Conservation (phyloP, 2,797 vertebrate genomes). For the Rhodeus uyekii region DNA sequence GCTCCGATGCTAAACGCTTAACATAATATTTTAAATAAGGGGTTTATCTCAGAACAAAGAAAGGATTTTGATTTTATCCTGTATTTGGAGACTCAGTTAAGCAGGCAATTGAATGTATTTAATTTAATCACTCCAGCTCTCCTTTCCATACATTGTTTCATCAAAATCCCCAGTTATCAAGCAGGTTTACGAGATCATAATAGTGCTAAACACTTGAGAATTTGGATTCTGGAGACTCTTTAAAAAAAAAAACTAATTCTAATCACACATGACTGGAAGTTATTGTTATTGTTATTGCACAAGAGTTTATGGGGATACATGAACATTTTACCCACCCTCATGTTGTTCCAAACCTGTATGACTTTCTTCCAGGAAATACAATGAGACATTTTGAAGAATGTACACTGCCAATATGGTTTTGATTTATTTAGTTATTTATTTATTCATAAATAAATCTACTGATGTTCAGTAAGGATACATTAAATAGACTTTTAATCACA, state of each 20-base stretch:
- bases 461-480: background rate
- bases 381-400: background rate
- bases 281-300: background rate
- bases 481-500: too few relatives aligned
- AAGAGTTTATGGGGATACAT: slow-evolving; percentile 2
- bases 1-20: background rate
- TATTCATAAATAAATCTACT: too few relatives aligned
- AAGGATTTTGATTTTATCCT: slow-evolving; percentile 23
- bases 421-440: background rate
- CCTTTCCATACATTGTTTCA: background rate
- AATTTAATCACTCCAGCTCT: slow-evolving; percentile 20
- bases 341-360: background rate
- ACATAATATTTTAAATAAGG: slow-evolving; percentile 15
- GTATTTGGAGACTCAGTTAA: slow-evolving; percentile 6
- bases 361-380: background rate
- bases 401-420: background rate
- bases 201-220: background rate
- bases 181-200: slow-evolving; percentile 5
- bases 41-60: slow-evolving; percentile 23
- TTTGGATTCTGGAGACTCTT: background rate
- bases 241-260: background rate
- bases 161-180: slow-evolving; percentile 10
- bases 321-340: background rate
- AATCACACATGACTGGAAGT: slow-evolving; percentile 12
- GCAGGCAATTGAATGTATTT: slow-evolving; percentile 37